phyloP scores from a whole-genome alignment of 2,888 invertebrate species.

The Meiosimyza platycephala region DNA sequence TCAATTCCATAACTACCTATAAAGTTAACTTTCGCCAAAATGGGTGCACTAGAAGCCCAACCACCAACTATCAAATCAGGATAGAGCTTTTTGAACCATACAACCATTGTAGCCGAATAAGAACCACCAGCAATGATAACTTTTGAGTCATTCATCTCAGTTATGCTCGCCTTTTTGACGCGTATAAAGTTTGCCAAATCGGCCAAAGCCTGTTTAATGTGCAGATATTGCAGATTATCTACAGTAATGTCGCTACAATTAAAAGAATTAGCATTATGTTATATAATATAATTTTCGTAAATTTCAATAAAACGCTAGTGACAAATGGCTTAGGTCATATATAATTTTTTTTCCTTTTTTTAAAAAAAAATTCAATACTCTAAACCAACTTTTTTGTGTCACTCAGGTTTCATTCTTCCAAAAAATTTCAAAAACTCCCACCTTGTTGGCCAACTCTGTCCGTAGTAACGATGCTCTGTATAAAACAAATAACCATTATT shows the following conservation, averaged over 20 bases:
- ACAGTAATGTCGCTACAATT: slow-evolving; percentile 69
- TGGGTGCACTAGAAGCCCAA: slow-evolving; percentile 75
- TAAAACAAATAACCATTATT: slow-evolving; percentile 76
- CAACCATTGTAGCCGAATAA: slow-evolving; percentile 76
- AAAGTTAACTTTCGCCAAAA: slow-evolving; percentile 73
- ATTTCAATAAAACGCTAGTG: not conserved
- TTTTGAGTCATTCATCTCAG: slow-evolving; percentile 63
- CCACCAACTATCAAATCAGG: slow-evolving; percentile 73
- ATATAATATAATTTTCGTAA: not conserved
- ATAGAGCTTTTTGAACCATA: slow-evolving; percentile 75
- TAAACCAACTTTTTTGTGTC: not conserved
- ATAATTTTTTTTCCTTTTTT: not conserved
- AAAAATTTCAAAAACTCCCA: slow-evolving; percentile 62
- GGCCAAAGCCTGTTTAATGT: slow-evolving; percentile 75
- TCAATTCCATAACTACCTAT: slow-evolving; percentile 48
- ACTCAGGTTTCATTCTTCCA: not conserved
- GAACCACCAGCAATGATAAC: slow-evolving; percentile 74
- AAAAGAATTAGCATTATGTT: not conserved
- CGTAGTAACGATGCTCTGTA: slow-evolving; percentile 87
- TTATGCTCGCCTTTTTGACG: slow-evolving; percentile 62
- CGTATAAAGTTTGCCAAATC: slow-evolving; percentile 75
- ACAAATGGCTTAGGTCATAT: too few species aligned
- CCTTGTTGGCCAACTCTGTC: slow-evolving; percentile 77
- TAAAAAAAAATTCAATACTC: too few species aligned
- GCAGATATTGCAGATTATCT: slow-evolving; percentile 72